These are phyloP conservation scores for Coregonus clupeaformis DNA, from an alignment of 2,113 vertebrate genomes.

Conservation along the genomic window DNA sequence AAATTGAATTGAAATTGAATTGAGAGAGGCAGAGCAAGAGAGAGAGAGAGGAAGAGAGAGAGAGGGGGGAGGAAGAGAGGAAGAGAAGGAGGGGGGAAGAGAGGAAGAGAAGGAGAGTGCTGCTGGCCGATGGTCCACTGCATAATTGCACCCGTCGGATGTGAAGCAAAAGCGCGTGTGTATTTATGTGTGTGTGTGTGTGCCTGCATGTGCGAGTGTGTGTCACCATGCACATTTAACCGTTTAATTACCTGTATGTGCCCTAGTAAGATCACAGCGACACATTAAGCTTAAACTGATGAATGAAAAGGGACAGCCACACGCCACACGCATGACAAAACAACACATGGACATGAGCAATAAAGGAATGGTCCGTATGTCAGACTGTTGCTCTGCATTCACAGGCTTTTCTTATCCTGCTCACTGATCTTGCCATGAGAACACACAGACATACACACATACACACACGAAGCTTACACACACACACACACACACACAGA, in stretches of 20 bases:
- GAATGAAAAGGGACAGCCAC: too few species aligned
- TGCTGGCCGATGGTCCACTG: too few species aligned
- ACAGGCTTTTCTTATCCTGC: constrained; percentile 3
- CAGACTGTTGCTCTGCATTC: not conserved
- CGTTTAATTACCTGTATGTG: too few species aligned
- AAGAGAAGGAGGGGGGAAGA: not conserved
- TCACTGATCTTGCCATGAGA: not conserved
- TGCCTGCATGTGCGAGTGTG: too few species aligned
- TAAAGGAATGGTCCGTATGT: too few species aligned
- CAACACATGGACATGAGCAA: not conserved
- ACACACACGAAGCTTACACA: not conserved
- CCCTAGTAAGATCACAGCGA: too few species aligned
- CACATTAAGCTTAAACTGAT: too few species aligned
- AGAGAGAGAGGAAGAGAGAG: not conserved
- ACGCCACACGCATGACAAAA: constrained; percentile 2
- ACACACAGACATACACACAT: constrained; percentile 2
- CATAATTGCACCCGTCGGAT: too few species aligned
- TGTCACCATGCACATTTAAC: too few species aligned
- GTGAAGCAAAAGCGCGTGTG: too few species aligned
- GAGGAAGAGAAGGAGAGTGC: not conserved
- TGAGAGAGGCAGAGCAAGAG: not conserved
- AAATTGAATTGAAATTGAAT: too few species aligned
- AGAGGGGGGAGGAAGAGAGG: not conserved
- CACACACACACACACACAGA: constrained; percentile 17
- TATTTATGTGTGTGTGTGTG: too few species aligned